phyloP scores from a whole-genome alignment of 2,888 invertebrate species.

The Hirudinaria manillensis region DNA sequence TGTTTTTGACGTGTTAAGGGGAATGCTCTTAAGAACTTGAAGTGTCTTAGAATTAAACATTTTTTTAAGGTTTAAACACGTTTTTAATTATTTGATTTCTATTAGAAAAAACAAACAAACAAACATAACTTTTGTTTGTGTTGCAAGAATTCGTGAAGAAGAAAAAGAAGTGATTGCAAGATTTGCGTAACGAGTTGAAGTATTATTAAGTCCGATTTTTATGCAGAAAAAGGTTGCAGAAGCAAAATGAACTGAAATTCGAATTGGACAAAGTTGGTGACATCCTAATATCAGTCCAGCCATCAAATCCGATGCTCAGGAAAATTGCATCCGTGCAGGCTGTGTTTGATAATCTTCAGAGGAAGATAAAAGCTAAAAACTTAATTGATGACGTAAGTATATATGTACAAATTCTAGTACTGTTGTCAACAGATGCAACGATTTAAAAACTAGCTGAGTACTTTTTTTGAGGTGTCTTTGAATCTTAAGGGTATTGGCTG shows the following conservation, averaged over 20 bases:
- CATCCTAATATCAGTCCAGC: conserved; percentile 26
- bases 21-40: background rate
- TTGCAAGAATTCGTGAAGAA: too few species aligned
- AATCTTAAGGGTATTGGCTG: too few species aligned
- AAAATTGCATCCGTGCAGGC: conserved; percentile 28
- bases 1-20: background rate
- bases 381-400: conserved; percentile 21
- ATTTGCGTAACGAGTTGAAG: too few species aligned
- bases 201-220: too few species aligned
- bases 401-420: background rate
- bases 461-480: too few species aligned
- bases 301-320: conserved; percentile 25
- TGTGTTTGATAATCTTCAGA: conserved; percentile 29
- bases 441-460: too few species aligned
- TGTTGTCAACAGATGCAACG: background rate
- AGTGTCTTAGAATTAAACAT: too few species aligned
- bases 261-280: conserved; percentile 17
- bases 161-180: too few species aligned
- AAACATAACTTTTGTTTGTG: too few species aligned
- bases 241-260: conserved; percentile 20
- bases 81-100: too few species aligned
- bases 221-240: conserved; percentile 2
- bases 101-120: too few species aligned
- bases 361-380: conserved; percentile 25
- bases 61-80: too few species aligned